Base-by-base conservation (phyloP, 2,113 vertebrate genomes). In the Elephas maximus region DNA sequence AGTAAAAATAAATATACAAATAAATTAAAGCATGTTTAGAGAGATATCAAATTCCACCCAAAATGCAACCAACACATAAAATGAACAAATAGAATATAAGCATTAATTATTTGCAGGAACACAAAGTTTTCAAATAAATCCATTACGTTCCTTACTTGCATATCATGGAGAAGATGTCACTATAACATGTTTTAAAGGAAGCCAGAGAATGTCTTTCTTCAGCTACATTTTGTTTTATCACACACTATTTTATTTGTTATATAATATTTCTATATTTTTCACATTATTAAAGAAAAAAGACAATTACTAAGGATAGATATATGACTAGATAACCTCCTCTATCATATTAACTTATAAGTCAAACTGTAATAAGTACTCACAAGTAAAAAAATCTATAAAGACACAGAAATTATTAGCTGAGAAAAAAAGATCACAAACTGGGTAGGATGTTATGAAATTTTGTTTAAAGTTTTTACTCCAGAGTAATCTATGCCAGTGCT, bases 391-490 rank as follows among this genome's bases (percentile, higher is more conserved):
- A 41, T 6, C 1, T 83, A 5, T 65, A 45, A 79, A 26, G 8
- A 60, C 18, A 57, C 17, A 91, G 28, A 95, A 93, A 79, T 76
- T 45, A 62, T 87, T 92, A 82, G 8, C 11, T 88, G 18, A 67
- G 8, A 6, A 90, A 88, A 88, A 0, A 80, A 74, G 62, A 71
- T 79, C 33, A 18, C 7, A 90, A 76, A 73, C 12, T 82, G 15
- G 48, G 3, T 17, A 90, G 62, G 65, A 57, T 86, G 30, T 30
- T 86, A 79, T 84, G 15, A 90, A 85, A 37, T 6, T 57, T 90
- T 23, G 1, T 87, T 90, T 73, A 69, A 97, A 86, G 5, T 87
- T 60, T 89, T 83, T 79, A 26, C 7, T 87, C 6, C 11, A 51
- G 11, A 41, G 18, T 1, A 41, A 67, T 78, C n/a, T 51, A 71